A percentile compares a stretch with the other conserved stretches of the same genome.
Conservation (phyloP, 2,888 invertebrate genomes). For the Globia sparganii region DNA sequence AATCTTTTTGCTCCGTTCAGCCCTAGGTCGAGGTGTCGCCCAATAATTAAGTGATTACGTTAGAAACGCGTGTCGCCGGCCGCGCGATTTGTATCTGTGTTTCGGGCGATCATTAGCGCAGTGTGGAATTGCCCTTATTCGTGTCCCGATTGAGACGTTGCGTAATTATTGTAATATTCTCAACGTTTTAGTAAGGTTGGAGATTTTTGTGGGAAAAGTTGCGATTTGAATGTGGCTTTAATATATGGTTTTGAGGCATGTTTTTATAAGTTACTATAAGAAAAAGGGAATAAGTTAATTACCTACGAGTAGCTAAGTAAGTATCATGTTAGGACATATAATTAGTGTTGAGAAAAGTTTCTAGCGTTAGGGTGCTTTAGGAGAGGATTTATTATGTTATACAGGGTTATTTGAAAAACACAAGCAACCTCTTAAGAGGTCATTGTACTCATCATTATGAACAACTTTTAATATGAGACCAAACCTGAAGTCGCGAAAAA, state of each 20-base stretch:
- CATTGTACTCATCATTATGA: too few relatives aligned
- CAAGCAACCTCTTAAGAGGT: too few relatives aligned
- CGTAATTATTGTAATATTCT: slow-evolving; percentile 63
- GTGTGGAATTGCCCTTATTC: slow-evolving; percentile 69
- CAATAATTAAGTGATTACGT: slow-evolving; percentile 90
- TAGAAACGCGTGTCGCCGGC: slow-evolving; percentile 85
- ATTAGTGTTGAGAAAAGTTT: too few relatives aligned
- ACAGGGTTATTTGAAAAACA: too few relatives aligned
- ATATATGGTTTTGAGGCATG: background rate
- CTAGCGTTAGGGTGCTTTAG: background rate
- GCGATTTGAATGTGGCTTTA: background rate
- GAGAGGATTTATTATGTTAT: too few relatives aligned
- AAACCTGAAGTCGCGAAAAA: too few relatives aligned
- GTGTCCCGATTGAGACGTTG: slow-evolving; percentile 61
- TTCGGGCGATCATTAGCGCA: slow-evolving; percentile 80
- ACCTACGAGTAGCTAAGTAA: background rate
- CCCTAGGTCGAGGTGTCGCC: slow-evolving; percentile 86
- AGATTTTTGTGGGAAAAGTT: slow-evolving; percentile 31
- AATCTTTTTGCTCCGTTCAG: slow-evolving; percentile 63
- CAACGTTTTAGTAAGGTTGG: slow-evolving; percentile 31
- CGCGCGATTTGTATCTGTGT: slow-evolving; percentile 87
- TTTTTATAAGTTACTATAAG: background rate
- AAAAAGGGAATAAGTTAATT: background rate
- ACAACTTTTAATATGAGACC: too few relatives aligned
- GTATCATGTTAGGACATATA: too few relatives aligned